These are phyloP conservation scores for Pemphigus obesinymphae DNA, from an alignment of 1,140 invertebrate genomes.

Conservation along the genomic window DNA sequence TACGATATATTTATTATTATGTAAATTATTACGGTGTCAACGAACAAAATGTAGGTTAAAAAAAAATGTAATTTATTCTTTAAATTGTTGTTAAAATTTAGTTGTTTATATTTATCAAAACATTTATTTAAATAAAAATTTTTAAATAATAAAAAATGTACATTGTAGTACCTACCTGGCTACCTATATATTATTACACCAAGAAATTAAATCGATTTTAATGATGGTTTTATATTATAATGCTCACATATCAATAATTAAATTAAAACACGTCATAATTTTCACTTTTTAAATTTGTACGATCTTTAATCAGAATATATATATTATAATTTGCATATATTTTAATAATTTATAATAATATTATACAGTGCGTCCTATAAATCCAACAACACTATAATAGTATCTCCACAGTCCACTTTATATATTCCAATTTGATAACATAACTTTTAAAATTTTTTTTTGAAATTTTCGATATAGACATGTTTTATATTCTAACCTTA, in stretches of 20 bases:
- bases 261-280: neutral
- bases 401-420: neutral
- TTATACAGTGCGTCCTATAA: no score
- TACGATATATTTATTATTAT: neutral
- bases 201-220: neutral
- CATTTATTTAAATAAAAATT: no score
- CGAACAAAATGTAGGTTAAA: conserved; percentile 9
- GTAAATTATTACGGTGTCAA: neutral
- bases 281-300: neutral
- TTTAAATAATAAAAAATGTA: neutral
- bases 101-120: neutral
- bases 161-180: neutral
- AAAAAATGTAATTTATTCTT: neutral
- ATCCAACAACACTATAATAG: neutral
- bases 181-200: neutral
- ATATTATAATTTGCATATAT: no score
- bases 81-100: neutral
- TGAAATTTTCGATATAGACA: no score
- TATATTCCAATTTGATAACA: no score
- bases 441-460: no score
- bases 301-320: neutral
- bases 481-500: no score
- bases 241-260: no score
- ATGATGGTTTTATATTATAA: no score
- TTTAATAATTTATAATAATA: no score